Evolutionary conservation across 2,888 invertebrate genomes (phyloP), one percentile per base, ranked within the genome.

Genomic region (Phorcus lineatus): DNA sequence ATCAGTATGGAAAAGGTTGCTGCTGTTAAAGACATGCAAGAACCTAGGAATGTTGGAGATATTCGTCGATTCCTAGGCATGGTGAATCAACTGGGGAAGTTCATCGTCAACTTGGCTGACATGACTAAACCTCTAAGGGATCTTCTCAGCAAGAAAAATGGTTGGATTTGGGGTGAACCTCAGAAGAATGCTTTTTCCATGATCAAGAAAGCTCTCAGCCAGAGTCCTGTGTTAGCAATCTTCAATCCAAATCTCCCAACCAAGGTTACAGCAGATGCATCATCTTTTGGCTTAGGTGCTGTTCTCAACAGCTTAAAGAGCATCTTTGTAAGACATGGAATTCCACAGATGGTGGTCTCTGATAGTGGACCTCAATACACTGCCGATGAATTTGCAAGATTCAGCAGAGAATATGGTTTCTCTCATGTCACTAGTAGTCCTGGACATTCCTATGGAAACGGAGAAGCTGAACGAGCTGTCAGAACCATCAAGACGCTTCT

Each of bases 41-140:
- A 17, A 52, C 76, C 75, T 24, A 28, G n/a, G 22, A 75, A 75
- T 4, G 2, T 53, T 53, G 19, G 22, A 2, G 53, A 47, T 16
- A 13, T 75, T 40, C 53, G 47, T 16, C 36, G 75, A 75, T 75
- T 75, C 53, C 22, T 53, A 53, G 52, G 28, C 24, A 75, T 75
- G 75, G 9, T 75, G 3, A 75, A 53, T 53, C 75, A 75, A 28
- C 28, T 75, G 2, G 40, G 47, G 16, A 75, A 75, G 75, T 75
- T 66, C 22, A 66, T 28, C 6, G 24, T 28, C 19, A 66, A 66
- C 13, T 24, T 66, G 24, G 28, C 66, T 28, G 28, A 16, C 28
- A 22, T 66, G 24, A 66, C 66, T 66, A 28, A 22, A 36, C 36
- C 36, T 36, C 36, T 36, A 36, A 36, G 36, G 36, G 36, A 36